Base-by-base conservation (phyloP, 2,888 invertebrate genomes). In the Podabrus alpinus region DNA sequence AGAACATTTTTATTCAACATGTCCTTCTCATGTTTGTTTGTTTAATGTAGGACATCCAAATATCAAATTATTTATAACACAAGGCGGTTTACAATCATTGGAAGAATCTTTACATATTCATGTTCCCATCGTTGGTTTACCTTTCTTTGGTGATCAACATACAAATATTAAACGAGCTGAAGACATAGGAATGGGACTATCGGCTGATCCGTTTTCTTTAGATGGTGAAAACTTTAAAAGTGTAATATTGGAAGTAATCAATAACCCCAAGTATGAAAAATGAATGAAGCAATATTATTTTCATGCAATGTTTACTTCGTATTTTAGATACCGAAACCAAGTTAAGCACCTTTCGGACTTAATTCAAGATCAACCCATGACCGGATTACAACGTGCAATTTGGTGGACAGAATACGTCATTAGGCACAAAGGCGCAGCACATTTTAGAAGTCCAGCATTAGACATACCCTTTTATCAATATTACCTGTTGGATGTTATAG, bases 1-100 rank as follows among this genome's bases (percentile, higher is more conserved):
- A 81, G 75, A 29, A 45, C 5, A 3, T 11, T 29, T 29, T 11
- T 25, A n/a, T n/a, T n/a, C n/a, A n/a, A n/a, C n/a, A n/a, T n/a
- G n/a, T n/a, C n/a, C n/a, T 11, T 4, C 11, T 25, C 24, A 1
- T 1, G 3, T 29, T 29, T 29, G 3, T 13, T 3, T 29, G 1
- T 29, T 25, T 11, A n/a, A n/a, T 25, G 3, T 2, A 29, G 29
- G 29, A 4, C 29, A 29, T 29, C 29, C 29, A 29, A 45, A 45
- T n/a, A 45, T 45, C 13, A 45, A 45, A 45, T 1, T 45, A 45
- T 45, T n/a, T n/a, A 45, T 45, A n/a, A 45, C 45, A 2, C 45
- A 45, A 45, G n/a, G 45, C 5, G 45, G 45, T n/a, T 45, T 45
- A 7, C 45, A 45, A 9, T 45, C 45, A n/a, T 0, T 45, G 9